Percentiles rank a stretch among this genome's conserved stretches.
phyloP scores from a whole-genome alignment of 2,888 invertebrate genomes.

The Deilephila porcellus region DNA sequence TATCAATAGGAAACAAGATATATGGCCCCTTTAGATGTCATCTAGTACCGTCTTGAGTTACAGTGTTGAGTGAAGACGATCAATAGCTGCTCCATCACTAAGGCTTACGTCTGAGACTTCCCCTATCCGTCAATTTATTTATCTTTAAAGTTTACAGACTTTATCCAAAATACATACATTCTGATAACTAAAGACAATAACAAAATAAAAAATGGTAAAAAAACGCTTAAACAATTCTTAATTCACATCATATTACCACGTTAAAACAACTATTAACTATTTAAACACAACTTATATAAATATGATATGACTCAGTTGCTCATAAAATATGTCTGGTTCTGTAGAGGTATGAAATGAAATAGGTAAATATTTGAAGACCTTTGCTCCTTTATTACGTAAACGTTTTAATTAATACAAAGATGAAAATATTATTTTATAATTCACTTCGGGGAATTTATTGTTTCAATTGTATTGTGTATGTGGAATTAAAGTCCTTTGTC shows the following conservation, averaged over 20 bases:
- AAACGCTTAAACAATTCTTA: no score
- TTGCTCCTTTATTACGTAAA: neutral
- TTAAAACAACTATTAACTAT: no score
- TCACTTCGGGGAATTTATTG: neutral
- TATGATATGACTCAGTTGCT: no score
- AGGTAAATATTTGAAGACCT: neutral
- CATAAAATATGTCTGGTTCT: no score
- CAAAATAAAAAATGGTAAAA: no score
- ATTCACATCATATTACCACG: no score
- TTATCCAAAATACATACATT: no score
- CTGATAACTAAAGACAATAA: no score
- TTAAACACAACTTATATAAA: no score
- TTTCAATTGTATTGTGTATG: neutral
- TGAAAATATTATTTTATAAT: neutral
- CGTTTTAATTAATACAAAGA: neutral
- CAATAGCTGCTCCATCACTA: constrained; percentile 49
- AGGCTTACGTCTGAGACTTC: constrained; percentile 39
- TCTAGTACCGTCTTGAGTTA: constrained; percentile 40
- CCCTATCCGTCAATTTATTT: neutral
- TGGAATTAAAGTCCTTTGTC: neutral
- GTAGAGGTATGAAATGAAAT: neutral
- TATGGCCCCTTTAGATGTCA: constrained; percentile 50
- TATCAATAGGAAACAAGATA: constrained; percentile 51
- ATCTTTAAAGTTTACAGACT: no score
- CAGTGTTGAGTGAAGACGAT: constrained; percentile 41